A percentile compares a stretch with the other conserved stretches of the same genome.
Evolutionary conservation across 2,113 vertebrate genomes (phyloP).

Genomic region (Hippocampus guttulatus): DNA sequence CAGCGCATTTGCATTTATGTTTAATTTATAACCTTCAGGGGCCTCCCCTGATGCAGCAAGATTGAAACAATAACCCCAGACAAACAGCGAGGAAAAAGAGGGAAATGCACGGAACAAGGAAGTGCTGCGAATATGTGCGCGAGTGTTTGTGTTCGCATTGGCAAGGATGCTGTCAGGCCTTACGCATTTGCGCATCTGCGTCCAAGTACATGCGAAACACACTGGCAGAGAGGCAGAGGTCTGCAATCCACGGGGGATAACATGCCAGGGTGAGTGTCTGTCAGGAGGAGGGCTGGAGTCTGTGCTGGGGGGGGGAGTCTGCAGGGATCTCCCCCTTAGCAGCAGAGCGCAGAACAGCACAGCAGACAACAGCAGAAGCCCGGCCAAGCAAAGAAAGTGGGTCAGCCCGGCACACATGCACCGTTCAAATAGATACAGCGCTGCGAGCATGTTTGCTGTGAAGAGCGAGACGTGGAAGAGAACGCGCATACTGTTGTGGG

Average conservation of each 20-base stretch:
- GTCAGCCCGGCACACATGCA: conserved; percentile 68
- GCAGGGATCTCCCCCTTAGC: conserved; percentile 70
- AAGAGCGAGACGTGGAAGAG: conserved; percentile 36
- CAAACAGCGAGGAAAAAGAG: conserved; percentile 63
- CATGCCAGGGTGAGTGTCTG: conserved; percentile 70
- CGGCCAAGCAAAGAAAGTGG: conserved; percentile 76
- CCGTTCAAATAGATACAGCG: conserved; percentile 54
- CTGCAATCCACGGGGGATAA: conserved; percentile 60
- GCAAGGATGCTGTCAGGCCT: conserved; percentile 23
- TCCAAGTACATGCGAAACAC: conserved; percentile 39
- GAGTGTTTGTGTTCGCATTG: conserved; percentile 10
- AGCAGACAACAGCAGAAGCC: conserved; percentile 61
- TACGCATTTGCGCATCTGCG: conserved; percentile 41
- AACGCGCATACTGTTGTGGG: conserved; percentile 29
- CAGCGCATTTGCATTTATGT: conserved; percentile 79
- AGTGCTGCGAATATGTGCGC: conserved; percentile 51
- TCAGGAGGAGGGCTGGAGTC: conserved; percentile 66
- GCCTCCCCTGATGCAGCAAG: conserved; percentile 75
- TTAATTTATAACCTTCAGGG: conserved; percentile 80
- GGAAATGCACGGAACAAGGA: conserved; percentile 64
- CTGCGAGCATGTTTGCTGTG: conserved; percentile 40
- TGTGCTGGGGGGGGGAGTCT: conserved; percentile 67
- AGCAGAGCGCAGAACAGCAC: conserved; percentile 54
- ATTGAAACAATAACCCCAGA: conserved; percentile 76
- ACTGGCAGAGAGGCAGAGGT: conserved; percentile 52